Evolutionary conservation across 2,888 invertebrate species (phyloP).

Genomic region (Andrena minutula): DNA sequence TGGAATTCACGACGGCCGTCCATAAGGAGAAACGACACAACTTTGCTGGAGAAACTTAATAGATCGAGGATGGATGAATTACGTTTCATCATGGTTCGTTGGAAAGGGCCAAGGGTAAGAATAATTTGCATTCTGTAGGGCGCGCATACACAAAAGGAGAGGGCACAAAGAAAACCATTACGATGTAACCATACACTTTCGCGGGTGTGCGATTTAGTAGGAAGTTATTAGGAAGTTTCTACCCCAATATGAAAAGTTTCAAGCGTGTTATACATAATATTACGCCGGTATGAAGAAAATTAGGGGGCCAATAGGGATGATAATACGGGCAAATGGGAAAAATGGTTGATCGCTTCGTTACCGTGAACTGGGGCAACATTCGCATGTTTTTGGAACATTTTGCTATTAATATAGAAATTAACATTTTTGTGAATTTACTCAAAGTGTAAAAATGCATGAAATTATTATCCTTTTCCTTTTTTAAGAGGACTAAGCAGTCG

Average conservation of each 20-base stretch:
- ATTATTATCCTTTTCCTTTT: too few species aligned
- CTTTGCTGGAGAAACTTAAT: background rate
- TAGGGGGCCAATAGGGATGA: background rate
- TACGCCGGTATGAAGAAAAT: background rate
- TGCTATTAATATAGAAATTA: too few species aligned
- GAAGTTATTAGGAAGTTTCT: constrained; percentile 4
- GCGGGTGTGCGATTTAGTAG: background rate
- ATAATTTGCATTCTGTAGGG: constrained; percentile 14
- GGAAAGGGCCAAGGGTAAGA: background rate
- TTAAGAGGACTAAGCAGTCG: too few species aligned
- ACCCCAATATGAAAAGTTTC: constrained; percentile 6
- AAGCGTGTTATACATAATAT: background rate
- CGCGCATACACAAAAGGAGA: background rate
- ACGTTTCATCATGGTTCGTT: background rate
- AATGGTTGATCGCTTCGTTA: too few species aligned
- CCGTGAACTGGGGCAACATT: too few species aligned
- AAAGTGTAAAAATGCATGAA: too few species aligned
- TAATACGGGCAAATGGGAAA: too few species aligned
- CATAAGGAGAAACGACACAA: background rate
- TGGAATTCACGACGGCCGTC: background rate
- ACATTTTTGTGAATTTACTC: too few species aligned
- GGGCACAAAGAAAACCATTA: constrained; percentile 18
- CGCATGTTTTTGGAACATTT: too few species aligned
- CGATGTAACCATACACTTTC: constrained; percentile 14
- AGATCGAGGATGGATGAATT: constrained; percentile 3